phyloP scores from a whole-genome alignment of 2,888 invertebrate genomes.

The Caenorhabditis drosophilae region DNA sequence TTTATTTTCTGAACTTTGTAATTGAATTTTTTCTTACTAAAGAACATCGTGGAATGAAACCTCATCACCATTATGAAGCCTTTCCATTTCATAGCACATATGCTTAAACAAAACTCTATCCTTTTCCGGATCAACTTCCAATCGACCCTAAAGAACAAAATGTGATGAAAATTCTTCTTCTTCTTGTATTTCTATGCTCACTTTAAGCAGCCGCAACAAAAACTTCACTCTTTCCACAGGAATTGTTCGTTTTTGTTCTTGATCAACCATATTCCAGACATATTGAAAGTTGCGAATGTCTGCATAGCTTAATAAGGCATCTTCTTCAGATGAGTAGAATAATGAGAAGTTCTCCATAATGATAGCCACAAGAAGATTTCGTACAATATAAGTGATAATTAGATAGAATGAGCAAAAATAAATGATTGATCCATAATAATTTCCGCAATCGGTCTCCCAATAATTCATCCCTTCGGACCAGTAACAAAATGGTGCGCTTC shows the following conservation, averaged over 20 bases:
- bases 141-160: conserved; percentile 43
- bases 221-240: conserved; percentile 66
- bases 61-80: conserved; percentile 94
- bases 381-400: conserved; percentile 98
- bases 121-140: conserved; percentile 88
- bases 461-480: conserved; percentile 64
- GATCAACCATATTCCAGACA: conserved; percentile 98
- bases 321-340: conserved; percentile 99
- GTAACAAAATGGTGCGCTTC: conserved; percentile 77
- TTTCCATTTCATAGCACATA: conserved; percentile 98
- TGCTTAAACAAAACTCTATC: conserved; percentile 96
- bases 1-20: neutral
- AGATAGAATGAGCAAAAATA: conserved; percentile 99
- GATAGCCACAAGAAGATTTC: conserved; percentile 97
- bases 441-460: conserved; percentile 99
- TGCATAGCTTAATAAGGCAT: conserved; percentile 94
- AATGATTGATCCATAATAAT: conserved; percentile 92
- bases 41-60: conserved; percentile 99
- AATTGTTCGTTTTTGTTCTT: conserved; percentile 80
- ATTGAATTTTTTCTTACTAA: conserved; percentile 76
- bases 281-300: conserved; percentile 99
- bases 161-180: too few relatives aligned
- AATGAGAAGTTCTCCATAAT: conserved; percentile 99
- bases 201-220: conserved; percentile 53
- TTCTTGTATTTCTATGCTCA: too few relatives aligned